Evolutionary conservation across 2,888 invertebrate species (phyloP).

Genomic region (Tillus elongatus): DNA sequence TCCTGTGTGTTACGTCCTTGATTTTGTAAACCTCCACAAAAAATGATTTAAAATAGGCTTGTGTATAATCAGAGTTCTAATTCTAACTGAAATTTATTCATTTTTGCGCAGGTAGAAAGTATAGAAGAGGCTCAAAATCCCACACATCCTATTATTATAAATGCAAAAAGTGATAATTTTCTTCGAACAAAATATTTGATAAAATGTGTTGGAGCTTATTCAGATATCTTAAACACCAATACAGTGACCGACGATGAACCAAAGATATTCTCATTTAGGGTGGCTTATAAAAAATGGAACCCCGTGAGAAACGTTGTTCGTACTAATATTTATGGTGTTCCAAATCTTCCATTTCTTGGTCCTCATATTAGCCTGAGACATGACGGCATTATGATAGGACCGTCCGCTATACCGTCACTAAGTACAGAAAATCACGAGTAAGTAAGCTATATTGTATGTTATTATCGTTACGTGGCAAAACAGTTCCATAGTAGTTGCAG

Average conservation of each 20-base stretch:
- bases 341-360: conserved; percentile 94
- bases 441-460: too few relatives aligned
- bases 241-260: conserved; percentile 69
- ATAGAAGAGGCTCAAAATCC: neutral
- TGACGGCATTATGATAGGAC: conserved; percentile 89
- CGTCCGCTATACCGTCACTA: conserved; percentile 88
- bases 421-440: conserved; percentile 90
- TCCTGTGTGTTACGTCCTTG: too few relatives aligned
- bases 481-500: too few relatives aligned
- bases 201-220: conserved; percentile 85
- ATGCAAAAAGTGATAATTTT: conserved; percentile 37
- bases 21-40: too few relatives aligned
- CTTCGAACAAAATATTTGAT: conserved; percentile 67
- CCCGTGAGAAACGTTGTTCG: conserved; percentile 62
- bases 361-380: conserved; percentile 93
- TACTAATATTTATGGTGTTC: conserved; percentile 93
- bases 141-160: conserved; percentile 46
- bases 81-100: too few relatives aligned
- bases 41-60: too few relatives aligned
- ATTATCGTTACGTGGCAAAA: too few relatives aligned
- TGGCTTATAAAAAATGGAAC: conserved; percentile 79
- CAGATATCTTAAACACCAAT: conserved; percentile 75
- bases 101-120: too few relatives aligned
- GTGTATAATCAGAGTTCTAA: too few relatives aligned
- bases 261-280: conserved; percentile 84